These are phyloP conservation scores for Leistus spinibarbis DNA, from an alignment of 2,888 invertebrate genomes.

Conservation along the genomic window DNA sequence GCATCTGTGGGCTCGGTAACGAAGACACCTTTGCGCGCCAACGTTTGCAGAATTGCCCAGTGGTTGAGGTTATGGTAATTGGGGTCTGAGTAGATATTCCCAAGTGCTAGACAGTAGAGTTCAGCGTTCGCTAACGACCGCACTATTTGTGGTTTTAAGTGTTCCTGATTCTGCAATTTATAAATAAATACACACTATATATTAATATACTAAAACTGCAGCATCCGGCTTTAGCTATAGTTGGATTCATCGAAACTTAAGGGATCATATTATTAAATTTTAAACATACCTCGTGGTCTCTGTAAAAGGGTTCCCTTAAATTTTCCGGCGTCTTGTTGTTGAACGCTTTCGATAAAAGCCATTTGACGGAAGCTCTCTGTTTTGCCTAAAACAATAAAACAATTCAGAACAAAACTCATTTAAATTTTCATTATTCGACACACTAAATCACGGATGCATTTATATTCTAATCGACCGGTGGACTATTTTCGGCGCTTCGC, in stretches of 20 bases:
- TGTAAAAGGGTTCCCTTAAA: constrained; percentile 91
- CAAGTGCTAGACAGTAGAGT: constrained; percentile 90
- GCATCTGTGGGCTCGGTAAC: constrained; percentile 82
- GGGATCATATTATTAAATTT: too few species aligned
- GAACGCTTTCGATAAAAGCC: constrained; percentile 95
- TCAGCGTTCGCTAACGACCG: constrained; percentile 92
- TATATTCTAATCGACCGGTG: neutral
- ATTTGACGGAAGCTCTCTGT: constrained; percentile 93
- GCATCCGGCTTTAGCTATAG: too few species aligned
- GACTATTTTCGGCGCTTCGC: neutral
- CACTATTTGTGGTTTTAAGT: constrained; percentile 90
- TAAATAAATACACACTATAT: constrained; percentile 46
- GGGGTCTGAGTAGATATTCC: constrained; percentile 95
- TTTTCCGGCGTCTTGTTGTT: constrained; percentile 93
- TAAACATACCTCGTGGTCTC: constrained; percentile 79
- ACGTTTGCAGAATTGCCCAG: constrained; percentile 91
- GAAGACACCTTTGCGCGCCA: constrained; percentile 89
- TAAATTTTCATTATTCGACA: neutral
- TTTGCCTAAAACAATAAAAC: constrained; percentile 80
- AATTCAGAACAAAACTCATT: constrained; percentile 28
- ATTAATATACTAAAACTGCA: constrained; percentile 24
- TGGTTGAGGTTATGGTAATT: constrained; percentile 96
- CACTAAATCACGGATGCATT: neutral
- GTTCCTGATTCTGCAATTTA: constrained; percentile 79
- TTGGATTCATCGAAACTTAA: too few species aligned